phyloP scores from a whole-genome alignment of 2,888 invertebrate species.

The Nineta flava region DNA sequence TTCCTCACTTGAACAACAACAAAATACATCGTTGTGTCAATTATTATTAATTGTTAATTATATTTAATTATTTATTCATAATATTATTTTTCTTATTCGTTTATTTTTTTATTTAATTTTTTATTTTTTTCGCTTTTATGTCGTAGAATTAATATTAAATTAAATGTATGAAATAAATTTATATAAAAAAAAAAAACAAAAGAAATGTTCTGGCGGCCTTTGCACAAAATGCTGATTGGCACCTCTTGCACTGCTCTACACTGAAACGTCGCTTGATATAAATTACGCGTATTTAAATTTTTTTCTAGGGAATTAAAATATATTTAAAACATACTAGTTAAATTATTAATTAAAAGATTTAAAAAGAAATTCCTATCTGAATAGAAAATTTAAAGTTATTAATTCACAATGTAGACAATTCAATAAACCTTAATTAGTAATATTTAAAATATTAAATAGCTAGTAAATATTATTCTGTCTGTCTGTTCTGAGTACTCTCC shows the following conservation, averaged over 20 bases:
- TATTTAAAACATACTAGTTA: slow-evolving; percentile 3
- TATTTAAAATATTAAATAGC: slow-evolving; percentile 9
- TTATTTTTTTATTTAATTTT: not conserved
- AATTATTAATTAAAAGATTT: slow-evolving; percentile 2
- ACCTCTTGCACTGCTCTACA: slow-evolving; percentile 4
- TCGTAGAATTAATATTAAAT: too few species aligned
- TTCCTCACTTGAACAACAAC: not conserved
- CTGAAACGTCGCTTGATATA: slow-evolving; percentile 2
- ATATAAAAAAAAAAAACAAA: too few species aligned
- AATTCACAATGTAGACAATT: slow-evolving; percentile 5
- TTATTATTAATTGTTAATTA: too few species aligned
- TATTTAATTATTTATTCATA: too few species aligned
- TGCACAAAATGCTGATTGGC: slow-evolving; percentile 2
- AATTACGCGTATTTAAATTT: slow-evolving; percentile 3
- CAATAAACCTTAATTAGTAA: slow-evolving; percentile 3
- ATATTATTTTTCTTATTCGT: too few species aligned
- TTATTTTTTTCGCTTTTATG: not conserved
- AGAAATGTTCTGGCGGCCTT: not conserved
- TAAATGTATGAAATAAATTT: too few species aligned
- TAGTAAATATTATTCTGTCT: slow-evolving; percentile 22
- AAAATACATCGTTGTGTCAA: not conserved
- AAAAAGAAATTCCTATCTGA: slow-evolving; percentile 6
- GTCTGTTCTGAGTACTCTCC: slow-evolving; percentile 17
- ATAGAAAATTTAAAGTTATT: not conserved
- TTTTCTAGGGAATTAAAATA: slow-evolving; percentile 7